Evolutionary conservation across 2,113 vertebrate species (phyloP).

Genomic region (human (Homo sapiens)): GRCh38 chr5:117192001-117192500

Average conservation of each 20-base stretch:
- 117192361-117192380: not conserved
- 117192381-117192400: not conserved
- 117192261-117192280: not conserved
- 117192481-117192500: not conserved
- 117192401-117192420: not conserved
- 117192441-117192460: not conserved
- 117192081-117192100: no score
- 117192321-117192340: not conserved
- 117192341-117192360: not conserved
- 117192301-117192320: not conserved
- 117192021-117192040: not conserved
- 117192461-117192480: not conserved
- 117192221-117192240: not conserved
- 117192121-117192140: not conserved
- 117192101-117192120: not conserved
- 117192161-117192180: not conserved
- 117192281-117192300: not conserved
- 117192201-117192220: not conserved
- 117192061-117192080: not conserved
- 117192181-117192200: not conserved
- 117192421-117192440: not conserved
- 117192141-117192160: not conserved
- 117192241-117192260: not conserved
- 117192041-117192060: not conserved
- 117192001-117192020: not conserved